Base-by-base conservation (phyloP, 2,888 invertebrate genomes). In the Tholera decimalis region DNA sequence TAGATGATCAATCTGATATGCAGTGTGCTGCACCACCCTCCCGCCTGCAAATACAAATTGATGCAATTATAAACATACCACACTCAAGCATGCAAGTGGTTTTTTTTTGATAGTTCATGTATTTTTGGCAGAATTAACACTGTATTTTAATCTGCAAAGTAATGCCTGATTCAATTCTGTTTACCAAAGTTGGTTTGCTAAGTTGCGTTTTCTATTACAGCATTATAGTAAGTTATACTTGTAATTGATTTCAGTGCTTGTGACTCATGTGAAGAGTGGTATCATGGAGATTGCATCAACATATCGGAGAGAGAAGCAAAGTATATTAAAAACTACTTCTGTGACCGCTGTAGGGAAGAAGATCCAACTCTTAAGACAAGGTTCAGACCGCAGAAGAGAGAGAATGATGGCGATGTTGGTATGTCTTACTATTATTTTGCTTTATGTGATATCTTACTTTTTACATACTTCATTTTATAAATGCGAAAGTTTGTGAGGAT, bases 211-310 rank as follows among this genome's bases (percentile, higher is more conserved):
- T 11, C 20, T 20, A 20, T 35, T 28, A 2, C 15, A 18, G 8
- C 0, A 18, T 8, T 30, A 18, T 11, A 9, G 9, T 33, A 2
- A 3, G 4, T 44, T 35, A 22, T 22, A 26, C 18, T 5, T 6
- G 18, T 13, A 0, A 41, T 37, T 60, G 18, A 37, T 86, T 93
- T 88, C 85, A 98, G 98, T 90, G 99, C 98, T 39, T 99, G 99
- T 93, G 99, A 99, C 91, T 97, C 98, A 15, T 99, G 99, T 89
- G 99, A 99, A 90, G 99, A 99, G 92, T 99, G 99, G 99, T 99
- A 99, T 88, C 99, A 99, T 87, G 99, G 99, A 1, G 99, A 99
- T 88, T 99, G 99, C 90, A 99, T 99, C 77, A 98, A 98, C 82
- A 98, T 99, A 77, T 99, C 98, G 0, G 98, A 99, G 89, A 97